Percentiles rank a stretch among this genome's conserved stretches.
phyloP scores from a whole-genome alignment of 2,113 vertebrate species.

The Oenanthe oenanthe region DNA sequence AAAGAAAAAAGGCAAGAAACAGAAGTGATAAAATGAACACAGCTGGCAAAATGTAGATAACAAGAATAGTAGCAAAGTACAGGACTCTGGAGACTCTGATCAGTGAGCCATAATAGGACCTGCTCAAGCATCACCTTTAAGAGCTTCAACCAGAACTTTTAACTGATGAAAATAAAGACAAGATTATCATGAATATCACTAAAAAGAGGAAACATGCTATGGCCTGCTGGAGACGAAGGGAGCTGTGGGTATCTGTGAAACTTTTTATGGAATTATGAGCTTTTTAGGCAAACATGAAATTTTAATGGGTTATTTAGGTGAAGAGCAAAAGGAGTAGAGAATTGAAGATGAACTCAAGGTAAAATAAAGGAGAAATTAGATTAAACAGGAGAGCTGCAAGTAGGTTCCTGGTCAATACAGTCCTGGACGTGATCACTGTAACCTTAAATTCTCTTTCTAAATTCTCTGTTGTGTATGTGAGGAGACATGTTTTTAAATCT shows the following conservation, averaged over 20 bases:
- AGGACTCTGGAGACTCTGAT: background rate
- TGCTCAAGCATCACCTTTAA: background rate
- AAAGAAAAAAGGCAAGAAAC: background rate
- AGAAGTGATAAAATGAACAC: background rate
- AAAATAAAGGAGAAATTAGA: background rate
- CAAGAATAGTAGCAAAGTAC: background rate
- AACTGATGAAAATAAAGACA: background rate
- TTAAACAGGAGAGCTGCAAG: background rate
- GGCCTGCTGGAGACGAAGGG: background rate
- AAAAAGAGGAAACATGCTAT: background rate
- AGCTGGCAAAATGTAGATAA: background rate
- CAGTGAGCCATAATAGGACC: background rate
- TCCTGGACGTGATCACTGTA: background rate
- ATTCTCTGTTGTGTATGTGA: background rate
- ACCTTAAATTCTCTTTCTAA: background rate
- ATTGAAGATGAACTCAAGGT: background rate
- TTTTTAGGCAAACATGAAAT: background rate
- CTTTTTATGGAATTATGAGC: background rate
- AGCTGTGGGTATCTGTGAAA: background rate
- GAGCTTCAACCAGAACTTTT: background rate
- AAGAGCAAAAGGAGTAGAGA: background rate
- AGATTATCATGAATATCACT: background rate
- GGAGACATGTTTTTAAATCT: background rate
- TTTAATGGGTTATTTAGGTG: background rate
- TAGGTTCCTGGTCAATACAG: background rate